Evolutionary conservation across 2,797 vertebrate genomes (phyloP), one percentile per base, ranked within the genome.

Genomic region (Threskiornis aethiopicus): DNA sequence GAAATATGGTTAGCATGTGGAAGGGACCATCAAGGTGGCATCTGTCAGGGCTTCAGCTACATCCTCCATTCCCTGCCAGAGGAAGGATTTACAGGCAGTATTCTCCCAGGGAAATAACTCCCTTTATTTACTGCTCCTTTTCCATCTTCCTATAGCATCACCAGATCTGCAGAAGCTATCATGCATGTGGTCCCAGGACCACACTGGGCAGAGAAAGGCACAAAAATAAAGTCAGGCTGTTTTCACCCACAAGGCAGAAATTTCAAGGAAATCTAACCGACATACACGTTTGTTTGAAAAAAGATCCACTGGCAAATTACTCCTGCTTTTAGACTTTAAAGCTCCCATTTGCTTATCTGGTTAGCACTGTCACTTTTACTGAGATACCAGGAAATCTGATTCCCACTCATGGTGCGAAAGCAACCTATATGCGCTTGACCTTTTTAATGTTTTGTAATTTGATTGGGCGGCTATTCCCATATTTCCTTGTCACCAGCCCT

Each of bases 401-500:
- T 91, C 94, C 84, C 76, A 35, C 89, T 94, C 87, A 2, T 35
- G 65, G 76, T 72, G 89, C 1, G 16, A 96, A 89, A 57, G 92
- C 84, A 95, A 91, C 95, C 84, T 96, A 89, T 55, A 94, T n/a
- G 92, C 0, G 4, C 85, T 88, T 97, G 96, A 97, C 96, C 96
- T 96, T 96, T 95, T 75, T 92, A 97, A 94, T 97, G 95, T 92
- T 95, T 88, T 95, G 90, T 97, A 97, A 97, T 97, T 97, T 84
- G 96, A 97, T 97, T 97, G 94, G 89, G 72, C 91, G 69, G 84
- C 95, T 89, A n/a, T 93, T 93, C 93, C 91, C 94, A 94, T 97
- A 93, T 97, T 97, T 97, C 92, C 93, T 95, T 97, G 97, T 96
- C 96, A 97, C 92, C 76, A 78, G 82, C 82, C 84, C 93, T 62